A percentile compares a stretch with the other conserved stretches of the same genome.
Conservation (phyloP, 2,113 vertebrate genomes). For the Oreochromis aureus region DNA sequence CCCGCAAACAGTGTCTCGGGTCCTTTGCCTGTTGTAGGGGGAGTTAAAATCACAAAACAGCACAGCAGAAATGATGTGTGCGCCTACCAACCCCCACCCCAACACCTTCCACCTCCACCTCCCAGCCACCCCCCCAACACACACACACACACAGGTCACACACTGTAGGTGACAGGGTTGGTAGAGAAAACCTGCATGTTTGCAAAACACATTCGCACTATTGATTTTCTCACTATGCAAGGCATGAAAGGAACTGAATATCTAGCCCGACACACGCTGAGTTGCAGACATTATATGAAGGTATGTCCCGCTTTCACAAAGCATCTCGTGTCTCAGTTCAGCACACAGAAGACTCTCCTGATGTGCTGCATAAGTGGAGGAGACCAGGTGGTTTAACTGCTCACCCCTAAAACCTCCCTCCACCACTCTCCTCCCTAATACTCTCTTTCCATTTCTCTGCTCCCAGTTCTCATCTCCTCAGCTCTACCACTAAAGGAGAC, state of each 20-base stretch:
- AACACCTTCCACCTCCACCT: neutral
- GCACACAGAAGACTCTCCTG: neutral
- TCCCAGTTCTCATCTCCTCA: neutral
- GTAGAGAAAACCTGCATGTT: conserved; percentile 50
- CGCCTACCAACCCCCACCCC: neutral
- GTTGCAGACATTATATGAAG: neutral
- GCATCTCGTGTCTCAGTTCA: neutral
- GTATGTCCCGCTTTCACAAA: neutral
- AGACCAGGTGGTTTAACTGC: neutral
- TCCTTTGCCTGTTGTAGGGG: conserved; percentile 80
- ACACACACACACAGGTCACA: neutral
- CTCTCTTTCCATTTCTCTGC: neutral
- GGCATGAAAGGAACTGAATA: conserved; percentile 8
- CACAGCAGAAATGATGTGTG: neutral
- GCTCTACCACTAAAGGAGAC: neutral
- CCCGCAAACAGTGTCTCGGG: conserved; percentile 88
- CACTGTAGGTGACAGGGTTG: neutral
- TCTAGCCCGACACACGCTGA: neutral
- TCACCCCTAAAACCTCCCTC: neutral
- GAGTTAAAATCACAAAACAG: conserved; percentile 41
- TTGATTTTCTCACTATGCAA: neutral
- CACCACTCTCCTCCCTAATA: neutral
- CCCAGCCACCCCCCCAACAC: neutral
- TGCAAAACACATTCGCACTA: neutral
- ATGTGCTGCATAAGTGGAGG: neutral